Percentiles rank a stretch among this genome's conserved stretches.
These are phyloP conservation scores for Diabrotica balteata DNA, from an alignment of 2,888 invertebrate genomes.

Conservation along the genomic window DNA sequence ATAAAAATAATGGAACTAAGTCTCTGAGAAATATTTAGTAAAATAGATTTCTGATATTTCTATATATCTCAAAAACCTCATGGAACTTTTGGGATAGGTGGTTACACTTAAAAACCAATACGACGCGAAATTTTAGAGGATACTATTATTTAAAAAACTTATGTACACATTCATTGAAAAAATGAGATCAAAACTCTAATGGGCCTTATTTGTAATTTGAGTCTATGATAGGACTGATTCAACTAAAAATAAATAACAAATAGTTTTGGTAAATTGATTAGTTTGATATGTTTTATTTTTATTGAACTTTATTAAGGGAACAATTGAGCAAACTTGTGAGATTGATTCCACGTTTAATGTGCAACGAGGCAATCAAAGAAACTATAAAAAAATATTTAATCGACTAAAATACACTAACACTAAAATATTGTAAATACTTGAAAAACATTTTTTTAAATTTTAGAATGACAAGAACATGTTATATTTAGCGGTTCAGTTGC, in stretches of 20 bases:
- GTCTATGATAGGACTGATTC: constrained; percentile 25
- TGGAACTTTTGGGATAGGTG: too few species aligned
- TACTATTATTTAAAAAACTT: constrained; percentile 16
- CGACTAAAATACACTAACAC: too few species aligned
- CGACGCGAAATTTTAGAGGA: constrained; percentile 2
- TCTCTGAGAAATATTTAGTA: not conserved
- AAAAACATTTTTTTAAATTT: too few species aligned
- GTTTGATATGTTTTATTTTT: constrained; percentile 12
- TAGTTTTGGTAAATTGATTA: constrained; percentile 5
- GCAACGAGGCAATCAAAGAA: too few species aligned
- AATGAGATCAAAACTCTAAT: constrained; percentile 39
- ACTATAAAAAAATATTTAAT: too few species aligned
- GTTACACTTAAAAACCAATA: not conserved
- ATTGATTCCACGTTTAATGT: not conserved
- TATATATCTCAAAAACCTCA: not conserved
- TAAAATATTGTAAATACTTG: too few species aligned
- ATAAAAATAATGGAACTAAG: too few species aligned
- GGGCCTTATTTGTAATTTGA: constrained; percentile 32
- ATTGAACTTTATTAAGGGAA: too few species aligned
- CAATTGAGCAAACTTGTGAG: not conserved
- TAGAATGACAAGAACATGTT: too few species aligned
- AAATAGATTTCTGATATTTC: not conserved
- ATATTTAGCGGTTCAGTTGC: too few species aligned
- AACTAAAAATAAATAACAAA: constrained; percentile 23
- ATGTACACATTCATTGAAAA: constrained; percentile 24